A percentile compares a stretch with the other conserved stretches of the same genome.
These are phyloP conservation scores for Meganola albula DNA, from an alignment of 2,888 invertebrate genomes.

Conservation along the genomic window DNA sequence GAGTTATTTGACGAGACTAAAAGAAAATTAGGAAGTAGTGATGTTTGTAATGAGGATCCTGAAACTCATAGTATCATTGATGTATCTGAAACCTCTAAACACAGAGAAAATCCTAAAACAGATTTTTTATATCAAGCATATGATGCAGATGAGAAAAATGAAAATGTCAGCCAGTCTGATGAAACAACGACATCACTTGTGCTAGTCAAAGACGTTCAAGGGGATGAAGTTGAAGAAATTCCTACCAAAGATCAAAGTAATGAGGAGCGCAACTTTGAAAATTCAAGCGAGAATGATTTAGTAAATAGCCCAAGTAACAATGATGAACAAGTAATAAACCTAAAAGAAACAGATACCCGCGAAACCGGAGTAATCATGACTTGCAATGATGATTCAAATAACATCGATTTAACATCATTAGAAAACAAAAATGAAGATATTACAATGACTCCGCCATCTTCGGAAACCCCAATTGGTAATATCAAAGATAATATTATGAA, in stretches of 20 bases:
- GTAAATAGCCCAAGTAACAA: slow-evolving; percentile 16
- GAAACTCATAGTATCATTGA: too few species aligned
- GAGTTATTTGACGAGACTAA: too few species aligned
- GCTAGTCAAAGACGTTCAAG: too few species aligned
- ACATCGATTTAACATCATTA: background rate
- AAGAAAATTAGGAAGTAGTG: too few species aligned
- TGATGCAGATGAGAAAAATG: background rate
- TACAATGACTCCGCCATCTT: slow-evolving; percentile 3
- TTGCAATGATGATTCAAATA: slow-evolving; percentile 6
- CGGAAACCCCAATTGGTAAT: slow-evolving; percentile 23
- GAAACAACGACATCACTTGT: too few species aligned
- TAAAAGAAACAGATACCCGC: slow-evolving; percentile 1
- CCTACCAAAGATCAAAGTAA: slow-evolving; percentile 3
- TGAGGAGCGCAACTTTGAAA: background rate
- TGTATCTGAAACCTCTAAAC: too few species aligned
- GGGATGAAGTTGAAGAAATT: background rate
- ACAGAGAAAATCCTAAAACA: too few species aligned
- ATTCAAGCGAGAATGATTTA: slow-evolving; percentile 6
- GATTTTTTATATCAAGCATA: too few species aligned
- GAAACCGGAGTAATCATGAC: slow-evolving; percentile 4
- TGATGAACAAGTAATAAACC: slow-evolving; percentile 2
- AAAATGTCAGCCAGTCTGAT: too few species aligned
- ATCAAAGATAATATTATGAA: slow-evolving; percentile 34
- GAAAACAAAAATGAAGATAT: background rate
- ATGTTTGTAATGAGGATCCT: too few species aligned